These are phyloP conservation scores for Agapornis canus DNA, from an alignment of 2,797 vertebrate genomes.

Conservation along the genomic window DNA sequence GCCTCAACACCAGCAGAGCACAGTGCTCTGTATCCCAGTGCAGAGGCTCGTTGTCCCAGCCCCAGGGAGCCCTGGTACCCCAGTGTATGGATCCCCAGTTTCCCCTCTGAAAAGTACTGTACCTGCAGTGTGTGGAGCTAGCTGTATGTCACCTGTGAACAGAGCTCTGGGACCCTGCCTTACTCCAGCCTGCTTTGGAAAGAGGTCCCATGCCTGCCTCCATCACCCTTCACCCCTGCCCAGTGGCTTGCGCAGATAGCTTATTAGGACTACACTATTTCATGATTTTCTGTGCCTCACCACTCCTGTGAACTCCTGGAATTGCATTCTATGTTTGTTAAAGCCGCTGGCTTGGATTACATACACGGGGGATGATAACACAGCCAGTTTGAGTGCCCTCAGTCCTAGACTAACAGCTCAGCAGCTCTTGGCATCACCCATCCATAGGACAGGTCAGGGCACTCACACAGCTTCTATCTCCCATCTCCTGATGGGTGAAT, in stretches of 20 bases:
- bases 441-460: background rate
- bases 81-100: background rate
- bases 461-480: background rate
- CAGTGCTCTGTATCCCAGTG: fast-evolving
- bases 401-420: background rate
- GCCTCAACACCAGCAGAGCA: background rate
- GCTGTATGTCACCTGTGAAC: fast-evolving
- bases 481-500: fast-evolving
- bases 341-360: background rate
- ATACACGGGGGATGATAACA: fast-evolving
- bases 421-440: background rate
- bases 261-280: background rate
- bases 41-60: fast-evolving
- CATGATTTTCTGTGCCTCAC: background rate
- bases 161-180: background rate
- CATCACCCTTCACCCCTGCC: background rate
- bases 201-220: background rate
- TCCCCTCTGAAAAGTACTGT: background rate
- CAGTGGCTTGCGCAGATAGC: background rate
- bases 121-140: fast-evolving
- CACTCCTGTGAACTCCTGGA: background rate
- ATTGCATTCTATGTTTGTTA: background rate
- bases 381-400: fast-evolving
- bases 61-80: fast-evolving
- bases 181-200: background rate